Evolutionary conservation across 2,888 invertebrate species (phyloP).

Genomic region (Mamestra brassicae): DNA sequence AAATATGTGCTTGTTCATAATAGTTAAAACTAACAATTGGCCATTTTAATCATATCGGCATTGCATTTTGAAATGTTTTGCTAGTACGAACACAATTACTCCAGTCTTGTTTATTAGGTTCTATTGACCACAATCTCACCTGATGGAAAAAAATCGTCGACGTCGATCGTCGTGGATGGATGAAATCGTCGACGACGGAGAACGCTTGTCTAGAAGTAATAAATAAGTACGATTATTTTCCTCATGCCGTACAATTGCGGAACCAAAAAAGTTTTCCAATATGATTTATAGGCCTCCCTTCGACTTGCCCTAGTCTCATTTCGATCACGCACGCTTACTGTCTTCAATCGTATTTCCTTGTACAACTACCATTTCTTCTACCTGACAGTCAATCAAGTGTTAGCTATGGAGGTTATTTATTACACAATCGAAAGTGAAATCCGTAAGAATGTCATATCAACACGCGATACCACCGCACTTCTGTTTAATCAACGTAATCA

Average conservation of each 20-base stretch:
- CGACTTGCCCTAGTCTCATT: conserved; percentile 41
- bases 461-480: conserved; percentile 48
- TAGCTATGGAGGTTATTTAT: conserved; percentile 53
- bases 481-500: conserved; percentile 63
- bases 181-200: no score
- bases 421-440: conserved; percentile 68
- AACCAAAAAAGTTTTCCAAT: conserved; percentile 7
- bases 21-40: no score
- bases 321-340: conserved; percentile 12
- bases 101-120: no score
- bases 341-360: conserved; percentile 37
- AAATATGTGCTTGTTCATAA: no score
- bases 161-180: no score
- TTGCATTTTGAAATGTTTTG: no score
- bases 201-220: no score
- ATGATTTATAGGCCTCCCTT: conserved; percentile 38
- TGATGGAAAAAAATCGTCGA: no score
- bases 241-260: background rate
- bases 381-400: conserved; percentile 43
- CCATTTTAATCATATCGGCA: no score
- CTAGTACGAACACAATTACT: no score
- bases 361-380: conserved; percentile 38
- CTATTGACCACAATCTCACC: no score
- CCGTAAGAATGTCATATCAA: conserved; percentile 54
- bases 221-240: background rate